These are phyloP conservation scores for Pangasius krempfi DNA, from an alignment of 2,797 vertebrate species.

Conservation along the genomic window DNA sequence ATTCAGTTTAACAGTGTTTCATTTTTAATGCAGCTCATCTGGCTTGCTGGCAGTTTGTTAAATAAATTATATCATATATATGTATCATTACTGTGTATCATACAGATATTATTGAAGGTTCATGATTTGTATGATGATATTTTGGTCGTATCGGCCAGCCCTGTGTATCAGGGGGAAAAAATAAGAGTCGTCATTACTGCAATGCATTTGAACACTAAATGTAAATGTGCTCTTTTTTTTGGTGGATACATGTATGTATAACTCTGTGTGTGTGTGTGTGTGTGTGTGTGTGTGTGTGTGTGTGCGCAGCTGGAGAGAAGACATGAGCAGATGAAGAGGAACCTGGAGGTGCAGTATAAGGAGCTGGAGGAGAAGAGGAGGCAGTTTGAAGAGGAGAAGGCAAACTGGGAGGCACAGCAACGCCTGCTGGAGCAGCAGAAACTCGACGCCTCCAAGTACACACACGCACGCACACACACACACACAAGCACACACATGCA, in stretches of 20 bases:
- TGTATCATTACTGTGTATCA: not conserved
- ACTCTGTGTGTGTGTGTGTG: not conserved
- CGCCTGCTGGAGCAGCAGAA: slow-evolving; percentile 79
- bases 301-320: slow-evolving; percentile 73
- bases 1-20: too few species aligned
- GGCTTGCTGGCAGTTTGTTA: too few species aligned
- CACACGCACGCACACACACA: not conserved
- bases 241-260: not conserved
- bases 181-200: not conserved
- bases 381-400: slow-evolving; percentile 76
- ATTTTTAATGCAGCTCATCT: too few species aligned
- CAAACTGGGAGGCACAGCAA: slow-evolving; percentile 78
- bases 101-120: not conserved
- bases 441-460: slow-evolving; percentile 77
- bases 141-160: not conserved
- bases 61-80: too few species aligned
- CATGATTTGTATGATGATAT: not conserved
- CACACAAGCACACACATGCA: not conserved
- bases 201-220: not conserved
- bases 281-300: not conserved
- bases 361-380: slow-evolving; percentile 79
- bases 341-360: slow-evolving; percentile 80
- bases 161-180: not conserved
- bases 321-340: slow-evolving; percentile 81
- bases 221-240: not conserved